phyloP scores from a whole-genome alignment of 1,140 invertebrate species.

The Drosophila ficusphila region DNA sequence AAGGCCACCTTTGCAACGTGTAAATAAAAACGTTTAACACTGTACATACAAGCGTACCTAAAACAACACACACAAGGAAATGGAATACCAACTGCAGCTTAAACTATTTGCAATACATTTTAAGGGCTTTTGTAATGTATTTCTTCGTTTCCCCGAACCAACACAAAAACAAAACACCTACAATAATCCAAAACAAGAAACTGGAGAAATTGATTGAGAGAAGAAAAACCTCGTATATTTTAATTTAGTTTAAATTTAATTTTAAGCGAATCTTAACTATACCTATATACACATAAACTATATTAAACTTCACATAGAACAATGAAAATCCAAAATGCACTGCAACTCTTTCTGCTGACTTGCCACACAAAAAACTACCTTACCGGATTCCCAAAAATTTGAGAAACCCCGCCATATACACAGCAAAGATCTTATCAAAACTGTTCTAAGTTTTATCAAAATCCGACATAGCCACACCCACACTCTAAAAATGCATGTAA shows the following conservation, averaged over 20 bases:
- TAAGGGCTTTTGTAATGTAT: constrained; percentile 56
- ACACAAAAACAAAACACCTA: constrained; percentile 24
- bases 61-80: constrained; percentile 28
- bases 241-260: constrained; percentile 74
- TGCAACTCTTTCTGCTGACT: constrained; percentile 72
- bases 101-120: constrained; percentile 11
- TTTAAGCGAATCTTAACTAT: constrained; percentile 69
- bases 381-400: constrained; percentile 10
- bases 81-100: constrained; percentile 36
- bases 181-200: constrained; percentile 30
- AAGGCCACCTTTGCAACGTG: constrained; percentile 33
- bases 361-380: constrained; percentile 47
- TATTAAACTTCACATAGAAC: constrained; percentile 53
- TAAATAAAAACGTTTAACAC: constrained; percentile 28
- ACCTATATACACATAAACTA: constrained; percentile 49
- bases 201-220: constrained; percentile 42
- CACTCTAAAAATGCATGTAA: constrained; percentile 20
- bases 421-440: constrained; percentile 56
- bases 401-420: constrained; percentile 37
- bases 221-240: constrained; percentile 65
- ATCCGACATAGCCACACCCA: constrained; percentile 39
- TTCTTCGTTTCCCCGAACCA: constrained; percentile 22
- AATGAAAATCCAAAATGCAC: constrained; percentile 62
- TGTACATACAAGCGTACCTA: constrained; percentile 68
- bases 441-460: constrained; percentile 79